Evolutionary conservation across 1,140 invertebrate genomes (phyloP).

Genomic region (Macrosteles quadrilineatus): DNA sequence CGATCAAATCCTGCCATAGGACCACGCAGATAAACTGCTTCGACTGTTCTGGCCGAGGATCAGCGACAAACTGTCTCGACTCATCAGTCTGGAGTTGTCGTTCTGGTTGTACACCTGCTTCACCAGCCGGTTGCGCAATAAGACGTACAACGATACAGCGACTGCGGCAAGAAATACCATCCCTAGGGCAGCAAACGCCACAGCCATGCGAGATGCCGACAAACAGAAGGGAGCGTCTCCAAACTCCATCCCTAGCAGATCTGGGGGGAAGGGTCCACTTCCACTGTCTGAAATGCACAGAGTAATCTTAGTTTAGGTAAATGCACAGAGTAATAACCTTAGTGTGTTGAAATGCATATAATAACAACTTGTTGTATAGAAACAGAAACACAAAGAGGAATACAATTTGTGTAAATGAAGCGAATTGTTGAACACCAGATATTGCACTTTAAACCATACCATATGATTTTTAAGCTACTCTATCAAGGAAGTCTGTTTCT

Average conservation of each 20-base stretch:
- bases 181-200: conserved; percentile 67
- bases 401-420: too few relatives aligned
- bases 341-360: too few relatives aligned
- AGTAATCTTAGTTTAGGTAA: too few relatives aligned
- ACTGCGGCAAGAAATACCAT: conserved; percentile 58
- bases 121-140: conserved; percentile 9
- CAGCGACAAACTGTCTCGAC: background rate
- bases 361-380: too few relatives aligned
- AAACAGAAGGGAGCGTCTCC: conserved; percentile 67
- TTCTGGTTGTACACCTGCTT: background rate
- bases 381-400: too few relatives aligned
- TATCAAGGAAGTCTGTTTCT: too few relatives aligned
- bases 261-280: background rate
- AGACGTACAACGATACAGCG: conserved; percentile 6
- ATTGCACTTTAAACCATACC: too few relatives aligned
- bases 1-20: conserved; percentile 6
- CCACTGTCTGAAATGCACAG: too few relatives aligned
- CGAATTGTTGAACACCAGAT: too few relatives aligned
- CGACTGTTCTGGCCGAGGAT: conserved; percentile 11
- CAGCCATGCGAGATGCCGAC: conserved; percentile 68
- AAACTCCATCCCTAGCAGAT: conserved; percentile 12
- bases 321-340: too few relatives aligned
- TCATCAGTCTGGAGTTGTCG: background rate
- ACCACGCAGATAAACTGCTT: conserved; percentile 14
- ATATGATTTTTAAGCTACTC: too few relatives aligned